phyloP scores from a whole-genome alignment of 2,888 invertebrate genomes.

The Acleris holmiana region DNA sequence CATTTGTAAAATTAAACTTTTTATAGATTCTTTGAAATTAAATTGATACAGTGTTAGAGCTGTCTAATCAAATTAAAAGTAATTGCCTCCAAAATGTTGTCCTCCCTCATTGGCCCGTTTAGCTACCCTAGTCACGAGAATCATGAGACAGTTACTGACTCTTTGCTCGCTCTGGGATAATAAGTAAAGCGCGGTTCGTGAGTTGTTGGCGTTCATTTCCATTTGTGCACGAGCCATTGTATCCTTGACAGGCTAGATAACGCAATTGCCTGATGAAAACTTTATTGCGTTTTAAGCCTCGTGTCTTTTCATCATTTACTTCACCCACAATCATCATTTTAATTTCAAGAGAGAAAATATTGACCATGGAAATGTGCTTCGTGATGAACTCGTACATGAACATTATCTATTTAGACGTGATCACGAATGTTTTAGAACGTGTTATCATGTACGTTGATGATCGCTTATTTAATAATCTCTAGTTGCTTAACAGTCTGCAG shows the following conservation, averaged over 20 bases:
- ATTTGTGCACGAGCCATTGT: constrained; percentile 50
- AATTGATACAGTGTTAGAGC: too few species aligned
- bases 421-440: constrained; percentile 21
- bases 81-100: constrained; percentile 26
- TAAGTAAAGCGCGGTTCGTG: constrained; percentile 61
- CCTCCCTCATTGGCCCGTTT: constrained; percentile 43
- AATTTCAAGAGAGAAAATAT: constrained; percentile 11
- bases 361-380: constrained; percentile 10
- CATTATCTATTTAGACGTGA: constrained; percentile 1
- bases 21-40: too few species aligned
- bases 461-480: background rate
- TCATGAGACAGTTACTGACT: constrained; percentile 49
- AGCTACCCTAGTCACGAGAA: constrained; percentile 49
- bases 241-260: constrained; percentile 39
- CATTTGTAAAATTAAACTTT: too few species aligned
- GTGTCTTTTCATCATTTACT: constrained; percentile 31
- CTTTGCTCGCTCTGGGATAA: constrained; percentile 53
- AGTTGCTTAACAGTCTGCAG: background rate
- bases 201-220: constrained; percentile 55
- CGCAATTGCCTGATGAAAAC: constrained; percentile 38
- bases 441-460: constrained; percentile 13
- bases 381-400: background rate
- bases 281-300: constrained; percentile 34
- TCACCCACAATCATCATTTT: constrained; percentile 21
- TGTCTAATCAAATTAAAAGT: constrained; percentile 16